Evolutionary conservation across 2,888 invertebrate species (phyloP).

Genomic region (Koerneria pararmatus): DNA sequence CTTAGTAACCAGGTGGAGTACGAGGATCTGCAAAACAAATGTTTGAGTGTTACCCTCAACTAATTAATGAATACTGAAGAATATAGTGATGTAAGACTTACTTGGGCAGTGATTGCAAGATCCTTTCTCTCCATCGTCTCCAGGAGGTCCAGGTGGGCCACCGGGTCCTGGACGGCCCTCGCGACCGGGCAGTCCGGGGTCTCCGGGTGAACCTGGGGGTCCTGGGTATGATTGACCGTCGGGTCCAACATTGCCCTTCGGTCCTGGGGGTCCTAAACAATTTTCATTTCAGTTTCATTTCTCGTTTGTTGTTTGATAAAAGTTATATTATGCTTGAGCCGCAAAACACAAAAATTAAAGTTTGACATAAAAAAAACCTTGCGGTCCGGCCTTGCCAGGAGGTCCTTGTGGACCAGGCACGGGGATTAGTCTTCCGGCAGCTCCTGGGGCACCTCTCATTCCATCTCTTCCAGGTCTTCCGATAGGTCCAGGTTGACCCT

Average conservation of each 20-base stretch:
- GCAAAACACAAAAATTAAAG: no score
- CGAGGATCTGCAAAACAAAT: constrained; percentile 40
- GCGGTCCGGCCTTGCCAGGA: constrained; percentile 45
- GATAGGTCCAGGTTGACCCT: constrained; percentile 48
- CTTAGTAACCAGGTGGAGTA: constrained; percentile 49
- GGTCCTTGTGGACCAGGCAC: constrained; percentile 50
- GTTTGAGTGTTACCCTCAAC: not conserved
- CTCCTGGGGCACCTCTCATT: constrained; percentile 50
- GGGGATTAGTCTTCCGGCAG: constrained; percentile 46
- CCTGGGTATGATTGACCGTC: constrained; percentile 49
- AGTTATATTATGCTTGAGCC: no score
- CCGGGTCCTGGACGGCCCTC: constrained; percentile 46
- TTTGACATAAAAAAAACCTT: no score
- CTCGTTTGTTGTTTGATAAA: no score
- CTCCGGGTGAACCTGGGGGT: constrained; percentile 48
- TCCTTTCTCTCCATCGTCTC: constrained; percentile 49
- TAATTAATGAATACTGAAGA: not conserved
- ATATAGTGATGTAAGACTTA: constrained; percentile 26
- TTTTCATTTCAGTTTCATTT: no score
- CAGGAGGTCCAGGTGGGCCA: constrained; percentile 43
- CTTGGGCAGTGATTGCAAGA: constrained; percentile 46
- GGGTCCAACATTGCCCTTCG: constrained; percentile 48
- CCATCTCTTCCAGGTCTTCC: constrained; percentile 48
- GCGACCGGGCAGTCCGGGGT: constrained; percentile 44
- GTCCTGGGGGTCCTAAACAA: constrained; percentile 50